phyloP scores from a whole-genome alignment of 2,888 invertebrate genomes.

The Priocnemis perturbator region DNA sequence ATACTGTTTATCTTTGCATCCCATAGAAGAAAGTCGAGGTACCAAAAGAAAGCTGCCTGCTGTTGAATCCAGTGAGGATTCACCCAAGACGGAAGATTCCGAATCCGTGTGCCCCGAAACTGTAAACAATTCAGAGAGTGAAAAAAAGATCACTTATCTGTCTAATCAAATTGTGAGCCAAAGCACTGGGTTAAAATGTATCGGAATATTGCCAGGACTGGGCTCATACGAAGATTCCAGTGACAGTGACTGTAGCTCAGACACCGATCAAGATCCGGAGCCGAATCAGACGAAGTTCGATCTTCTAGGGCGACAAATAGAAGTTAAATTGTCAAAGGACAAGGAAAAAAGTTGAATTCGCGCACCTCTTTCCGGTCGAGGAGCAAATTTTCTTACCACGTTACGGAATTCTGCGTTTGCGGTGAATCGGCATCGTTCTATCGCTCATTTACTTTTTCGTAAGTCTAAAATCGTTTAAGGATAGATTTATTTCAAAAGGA shows the following conservation, averaged over 20 bases:
- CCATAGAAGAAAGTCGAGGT: constrained; percentile 30
- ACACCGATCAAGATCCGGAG: constrained; percentile 81
- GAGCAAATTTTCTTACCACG: too few species aligned
- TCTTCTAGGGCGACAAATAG: constrained; percentile 74
- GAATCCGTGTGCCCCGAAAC: constrained; percentile 17
- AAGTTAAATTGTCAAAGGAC: constrained; percentile 39
- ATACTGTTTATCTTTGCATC: background rate
- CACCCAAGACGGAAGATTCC: constrained; percentile 61
- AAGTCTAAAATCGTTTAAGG: too few species aligned
- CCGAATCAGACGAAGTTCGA: constrained; percentile 67
- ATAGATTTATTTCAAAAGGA: too few species aligned
- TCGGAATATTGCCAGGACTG: constrained; percentile 90
- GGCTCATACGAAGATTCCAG: constrained; percentile 87
- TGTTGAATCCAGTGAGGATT: constrained; percentile 23
- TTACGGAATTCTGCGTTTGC: too few species aligned
- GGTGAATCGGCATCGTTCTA: too few species aligned
- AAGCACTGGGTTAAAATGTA: constrained; percentile 78
- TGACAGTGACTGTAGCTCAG: constrained; percentile 82
- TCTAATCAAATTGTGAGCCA: constrained; percentile 26
- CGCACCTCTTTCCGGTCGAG: too few species aligned
- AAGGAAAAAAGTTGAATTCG: constrained; percentile 58
- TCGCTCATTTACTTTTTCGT: too few species aligned
- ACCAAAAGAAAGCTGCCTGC: constrained; percentile 45
- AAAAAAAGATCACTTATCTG: constrained; percentile 6
- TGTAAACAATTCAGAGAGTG: constrained; percentile 30